Evolutionary conservation across 2,113 vertebrate species (phyloP).

Genomic region (Halcyon senegalensis): DNA sequence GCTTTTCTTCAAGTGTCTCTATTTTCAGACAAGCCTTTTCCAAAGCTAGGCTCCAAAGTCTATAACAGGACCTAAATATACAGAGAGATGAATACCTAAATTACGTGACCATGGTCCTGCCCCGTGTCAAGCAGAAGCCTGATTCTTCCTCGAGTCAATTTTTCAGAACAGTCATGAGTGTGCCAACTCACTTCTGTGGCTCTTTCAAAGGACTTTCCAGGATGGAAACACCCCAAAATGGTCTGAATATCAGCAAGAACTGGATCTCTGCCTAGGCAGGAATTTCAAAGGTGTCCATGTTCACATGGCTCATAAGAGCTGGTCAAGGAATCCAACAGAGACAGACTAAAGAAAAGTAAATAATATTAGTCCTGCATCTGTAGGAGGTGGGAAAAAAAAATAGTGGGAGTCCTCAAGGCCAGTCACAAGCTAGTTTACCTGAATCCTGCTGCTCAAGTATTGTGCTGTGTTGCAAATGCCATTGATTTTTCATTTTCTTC

Average conservation of each 20-base stretch:
- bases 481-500: slow-evolving; percentile 53
- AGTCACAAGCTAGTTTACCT: neutral
- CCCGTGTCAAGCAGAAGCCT: neutral
- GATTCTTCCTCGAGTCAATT: neutral
- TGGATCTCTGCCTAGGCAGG: neutral
- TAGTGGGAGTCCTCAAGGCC: neutral
- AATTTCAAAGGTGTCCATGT: neutral
- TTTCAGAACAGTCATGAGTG: neutral
- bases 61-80: neutral
- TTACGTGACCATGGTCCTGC: neutral
- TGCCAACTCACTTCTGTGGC: neutral
- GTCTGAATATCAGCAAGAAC: neutral
- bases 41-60: neutral
- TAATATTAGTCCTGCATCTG: neutral
- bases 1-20: neutral
- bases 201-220: neutral
- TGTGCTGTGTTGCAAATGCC: slow-evolving; percentile 18
- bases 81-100: neutral
- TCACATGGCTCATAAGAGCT: neutral
- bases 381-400: neutral
- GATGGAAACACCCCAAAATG: neutral
- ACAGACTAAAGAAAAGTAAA: neutral
- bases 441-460: neutral
- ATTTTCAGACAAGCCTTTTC: neutral
- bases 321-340: neutral